Evolutionary conservation across 1,140 invertebrate species (phyloP).

Genomic region (Frieseomelitta varia): DNA sequence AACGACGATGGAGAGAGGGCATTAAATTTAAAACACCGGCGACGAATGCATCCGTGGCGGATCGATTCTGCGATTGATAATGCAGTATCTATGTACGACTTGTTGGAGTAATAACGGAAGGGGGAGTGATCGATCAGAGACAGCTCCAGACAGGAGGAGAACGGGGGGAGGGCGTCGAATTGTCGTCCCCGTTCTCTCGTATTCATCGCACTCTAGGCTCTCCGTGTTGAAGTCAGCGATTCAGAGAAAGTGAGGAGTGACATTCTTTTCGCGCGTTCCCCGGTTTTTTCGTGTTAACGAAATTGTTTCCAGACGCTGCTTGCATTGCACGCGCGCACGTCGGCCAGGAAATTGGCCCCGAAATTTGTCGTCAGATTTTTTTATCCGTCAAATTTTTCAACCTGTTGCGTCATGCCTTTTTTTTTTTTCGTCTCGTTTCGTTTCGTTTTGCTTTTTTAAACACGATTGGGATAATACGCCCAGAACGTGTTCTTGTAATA

Average conservation of each 20-base stretch:
- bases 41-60: no score
- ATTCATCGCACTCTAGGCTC: neutral
- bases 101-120: neutral
- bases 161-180: no score
- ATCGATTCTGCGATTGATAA: neutral
- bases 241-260: conserved; percentile 56
- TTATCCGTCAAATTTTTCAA: conserved; percentile 45
- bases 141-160: no score
- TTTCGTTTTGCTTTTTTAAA: neutral
- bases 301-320: neutral
- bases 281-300: conserved; percentile 18
- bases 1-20: neutral
- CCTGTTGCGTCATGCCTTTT: conserved; percentile 51
- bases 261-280: conserved; percentile 24
- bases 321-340: neutral
- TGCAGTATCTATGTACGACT: neutral
- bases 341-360: conserved; percentile 17
- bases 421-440: neutral
- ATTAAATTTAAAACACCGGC: neutral
- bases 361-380: conserved; percentile 23
- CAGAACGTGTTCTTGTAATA: conserved; percentile 4
- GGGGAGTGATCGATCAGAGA: neutral
- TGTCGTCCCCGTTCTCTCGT: neutral
- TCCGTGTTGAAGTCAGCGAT: conserved; percentile 36
- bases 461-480: neutral